phyloP scores from a whole-genome alignment of 2,113 vertebrate genomes.

The Hoplias malabaricus region DNA sequence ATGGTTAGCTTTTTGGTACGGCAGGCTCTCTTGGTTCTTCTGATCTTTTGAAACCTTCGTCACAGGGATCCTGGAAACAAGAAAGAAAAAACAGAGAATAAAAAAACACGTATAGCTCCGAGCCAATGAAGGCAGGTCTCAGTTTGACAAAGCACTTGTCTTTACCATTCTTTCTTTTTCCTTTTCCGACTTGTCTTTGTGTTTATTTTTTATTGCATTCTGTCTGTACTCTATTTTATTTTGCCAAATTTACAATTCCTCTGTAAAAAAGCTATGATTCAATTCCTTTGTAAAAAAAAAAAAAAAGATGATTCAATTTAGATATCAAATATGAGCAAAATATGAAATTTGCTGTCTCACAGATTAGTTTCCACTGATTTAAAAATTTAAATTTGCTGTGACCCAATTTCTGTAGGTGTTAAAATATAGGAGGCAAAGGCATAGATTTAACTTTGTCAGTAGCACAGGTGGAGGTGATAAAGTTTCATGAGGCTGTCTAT shows the following conservation, averaged over 20 bases:
- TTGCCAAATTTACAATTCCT: neutral
- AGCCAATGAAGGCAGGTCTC: constrained; percentile 48
- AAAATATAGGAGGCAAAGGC: neutral
- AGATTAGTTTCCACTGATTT: neutral
- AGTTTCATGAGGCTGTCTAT: neutral
- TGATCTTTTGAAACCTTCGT: constrained; percentile 59
- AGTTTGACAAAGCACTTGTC: constrained; percentile 50
- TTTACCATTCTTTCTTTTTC: constrained; percentile 14
- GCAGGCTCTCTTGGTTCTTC: constrained; percentile 45
- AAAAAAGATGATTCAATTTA: no score
- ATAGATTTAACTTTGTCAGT: neutral
- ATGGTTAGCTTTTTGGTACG: constrained; percentile 44
- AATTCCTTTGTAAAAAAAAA: no score
- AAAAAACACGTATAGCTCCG: constrained; percentile 45
- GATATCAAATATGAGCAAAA: neutral
- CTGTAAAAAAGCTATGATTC: no score
- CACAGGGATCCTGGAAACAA: constrained; percentile 70
- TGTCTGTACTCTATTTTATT: neutral
- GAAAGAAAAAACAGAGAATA: constrained; percentile 42
- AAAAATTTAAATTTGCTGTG: neutral
- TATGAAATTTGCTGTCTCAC: neutral
- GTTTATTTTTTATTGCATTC: neutral
- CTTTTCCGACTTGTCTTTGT: constrained; percentile 3
- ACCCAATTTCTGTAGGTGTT: neutral
- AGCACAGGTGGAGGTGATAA: neutral